Percentiles rank a stretch among this genome's conserved stretches.
phyloP scores from a whole-genome alignment of 2,888 invertebrate genomes.

The Chorisops tibialis region DNA sequence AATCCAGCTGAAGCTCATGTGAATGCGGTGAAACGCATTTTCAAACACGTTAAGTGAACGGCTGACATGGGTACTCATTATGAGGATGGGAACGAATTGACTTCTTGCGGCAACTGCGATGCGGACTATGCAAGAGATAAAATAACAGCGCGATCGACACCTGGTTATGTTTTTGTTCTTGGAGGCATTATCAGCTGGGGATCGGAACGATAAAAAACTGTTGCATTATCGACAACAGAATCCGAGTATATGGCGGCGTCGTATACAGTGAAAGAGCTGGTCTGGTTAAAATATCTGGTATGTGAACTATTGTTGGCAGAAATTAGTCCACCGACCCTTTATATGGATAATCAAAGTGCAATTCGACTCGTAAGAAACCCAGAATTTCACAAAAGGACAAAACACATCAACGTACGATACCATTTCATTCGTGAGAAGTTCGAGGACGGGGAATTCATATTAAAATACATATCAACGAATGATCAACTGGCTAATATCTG shows the following conservation, averaged over 20 bases:
- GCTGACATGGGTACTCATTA: slow-evolving; percentile 26
- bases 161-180: slow-evolving; percentile 34
- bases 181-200: slow-evolving; percentile 39
- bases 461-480: neutral
- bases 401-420: slow-evolving; percentile 33
- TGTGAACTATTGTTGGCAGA: slow-evolving; percentile 26
- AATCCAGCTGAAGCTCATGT: slow-evolving; percentile 27
- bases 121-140: slow-evolving; percentile 35
- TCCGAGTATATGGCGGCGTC: slow-evolving; percentile 41
- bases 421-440: slow-evolving; percentile 1
- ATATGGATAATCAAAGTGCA: slow-evolving; percentile 38
- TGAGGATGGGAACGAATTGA: neutral
- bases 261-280: slow-evolving; percentile 37
- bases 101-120: slow-evolving; percentile 31
- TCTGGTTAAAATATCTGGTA: slow-evolving; percentile 38
- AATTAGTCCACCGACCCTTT: too few relatives aligned
- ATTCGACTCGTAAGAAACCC: too few relatives aligned
- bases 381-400: too few relatives aligned
- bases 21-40: slow-evolving; percentile 31
- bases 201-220: slow-evolving; percentile 39
- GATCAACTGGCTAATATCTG: slow-evolving; percentile 7
- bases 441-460: neutral
- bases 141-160: slow-evolving; percentile 34
- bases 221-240: slow-evolving; percentile 39
- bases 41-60: slow-evolving; percentile 31